Conservation (phyloP, 2,888 invertebrate genomes). For the Machimus atricapillus region DNA sequence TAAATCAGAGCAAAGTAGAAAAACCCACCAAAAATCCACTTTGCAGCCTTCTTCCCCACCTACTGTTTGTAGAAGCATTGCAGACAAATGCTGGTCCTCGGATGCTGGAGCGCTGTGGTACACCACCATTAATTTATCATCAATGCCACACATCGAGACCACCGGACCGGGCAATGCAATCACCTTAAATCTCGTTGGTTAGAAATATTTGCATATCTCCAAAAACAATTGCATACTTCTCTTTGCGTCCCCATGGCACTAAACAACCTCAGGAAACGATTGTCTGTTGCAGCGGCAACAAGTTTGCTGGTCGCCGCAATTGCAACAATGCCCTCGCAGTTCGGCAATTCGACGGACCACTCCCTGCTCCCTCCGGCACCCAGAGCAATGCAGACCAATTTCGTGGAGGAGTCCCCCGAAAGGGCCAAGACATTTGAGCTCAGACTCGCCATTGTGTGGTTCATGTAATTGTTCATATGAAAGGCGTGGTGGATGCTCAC, state of each 20-base stretch:
- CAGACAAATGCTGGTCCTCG: conserved; percentile 66
- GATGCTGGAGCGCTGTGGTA: conserved; percentile 70
- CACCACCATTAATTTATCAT: conserved; percentile 69
- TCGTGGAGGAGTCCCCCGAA: conserved; percentile 74
- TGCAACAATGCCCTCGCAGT: conserved; percentile 78
- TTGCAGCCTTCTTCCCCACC: conserved; percentile 54
- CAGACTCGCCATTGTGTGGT: conserved; percentile 87
- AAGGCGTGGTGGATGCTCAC: conserved; percentile 86
- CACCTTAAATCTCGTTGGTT: conserved; percentile 36
- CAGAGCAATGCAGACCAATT: conserved; percentile 77
- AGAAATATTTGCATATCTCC: not conserved
- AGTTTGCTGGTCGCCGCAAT: conserved; percentile 74
- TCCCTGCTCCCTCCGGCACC: conserved; percentile 79
- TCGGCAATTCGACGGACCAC: conserved; percentile 82
- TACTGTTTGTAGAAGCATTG: conserved; percentile 65
- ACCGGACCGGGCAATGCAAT: conserved; percentile 77
- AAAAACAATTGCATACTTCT: conserved; percentile 61
- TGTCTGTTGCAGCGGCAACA: conserved; percentile 80
- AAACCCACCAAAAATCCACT: not conserved
- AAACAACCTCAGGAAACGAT: conserved; percentile 80
- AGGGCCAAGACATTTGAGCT: conserved; percentile 81
- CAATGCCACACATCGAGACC: conserved; percentile 71
- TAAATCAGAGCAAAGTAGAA: conserved; percentile 47
- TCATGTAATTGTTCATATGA: conserved; percentile 84
- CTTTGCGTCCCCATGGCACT: conserved; percentile 87